A percentile compares a stretch with the other conserved stretches of the same genome.
Conservation (phyloP, 1,140 invertebrate species). For the Drosophila parvula region DNA sequence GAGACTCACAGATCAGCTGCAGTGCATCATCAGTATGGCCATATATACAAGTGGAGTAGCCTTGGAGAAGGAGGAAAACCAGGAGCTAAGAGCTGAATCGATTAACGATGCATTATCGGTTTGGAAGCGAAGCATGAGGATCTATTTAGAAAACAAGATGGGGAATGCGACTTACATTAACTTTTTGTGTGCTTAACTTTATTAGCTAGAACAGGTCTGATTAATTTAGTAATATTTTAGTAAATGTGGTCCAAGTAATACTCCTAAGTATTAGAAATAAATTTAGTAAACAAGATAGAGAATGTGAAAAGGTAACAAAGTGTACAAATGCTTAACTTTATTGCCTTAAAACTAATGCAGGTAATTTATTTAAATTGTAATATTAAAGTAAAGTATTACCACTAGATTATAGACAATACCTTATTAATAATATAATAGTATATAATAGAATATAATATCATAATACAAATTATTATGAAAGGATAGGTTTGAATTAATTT, state of each 20-base stretch:
- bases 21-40: neutral
- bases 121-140: slow-evolving; percentile 5
- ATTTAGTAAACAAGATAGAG: too few species aligned
- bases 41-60: neutral
- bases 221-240: too few species aligned
- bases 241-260: too few species aligned
- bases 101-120: slow-evolving; percentile 19
- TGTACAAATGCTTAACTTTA: too few species aligned
- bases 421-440: neutral
- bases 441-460: too few species aligned
- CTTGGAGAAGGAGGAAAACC: slow-evolving; percentile 13
- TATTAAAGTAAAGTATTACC: too few species aligned
- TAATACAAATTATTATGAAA: neutral
- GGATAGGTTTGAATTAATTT: neutral
- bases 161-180: neutral
- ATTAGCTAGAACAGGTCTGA: neutral
- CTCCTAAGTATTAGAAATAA: too few species aligned
- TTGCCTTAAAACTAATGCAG: too few species aligned
- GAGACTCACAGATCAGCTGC: slow-evolving; percentile 40
- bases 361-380: neutral
- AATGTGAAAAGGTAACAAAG: too few species aligned
- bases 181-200: neutral
- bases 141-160: slow-evolving; percentile 24
- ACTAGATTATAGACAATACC: too few species aligned
- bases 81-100: neutral